Percentiles rank a stretch among this genome's conserved stretches.
These are phyloP conservation scores for Synanceia verrucosa DNA, from an alignment of 2,797 vertebrate species.

Conservation along the genomic window DNA sequence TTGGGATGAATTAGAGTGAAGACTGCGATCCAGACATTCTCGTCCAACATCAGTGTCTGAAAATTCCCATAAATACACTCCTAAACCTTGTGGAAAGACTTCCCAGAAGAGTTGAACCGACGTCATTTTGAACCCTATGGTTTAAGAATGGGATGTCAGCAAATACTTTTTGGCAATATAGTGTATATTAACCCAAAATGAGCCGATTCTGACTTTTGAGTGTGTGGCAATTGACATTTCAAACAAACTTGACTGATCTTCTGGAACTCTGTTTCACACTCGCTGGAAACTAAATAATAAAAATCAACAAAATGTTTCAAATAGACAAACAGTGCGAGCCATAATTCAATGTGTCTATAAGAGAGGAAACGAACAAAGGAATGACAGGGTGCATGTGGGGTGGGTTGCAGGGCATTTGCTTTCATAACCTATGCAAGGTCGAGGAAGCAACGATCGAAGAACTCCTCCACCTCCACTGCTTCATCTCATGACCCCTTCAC, in stretches of 20 bases:
- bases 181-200: not conserved
- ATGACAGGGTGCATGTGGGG: conserved; percentile 10
- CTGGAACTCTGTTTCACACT: not conserved
- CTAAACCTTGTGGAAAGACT: no score
- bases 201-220: not conserved
- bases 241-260: not conserved
- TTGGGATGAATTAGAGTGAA: no score
- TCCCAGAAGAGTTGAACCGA: no score
- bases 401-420: conserved; percentile 22
- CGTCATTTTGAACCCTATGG: no score
- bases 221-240: not conserved
- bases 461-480: conserved; percentile 34
- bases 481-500: conserved; percentile 60
- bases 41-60: no score
- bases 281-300: conserved; percentile 7
- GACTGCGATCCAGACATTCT: no score
- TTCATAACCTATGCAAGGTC: conserved; percentile 52
- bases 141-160: no score
- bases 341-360: not conserved
- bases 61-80: no score
- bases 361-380: not conserved
- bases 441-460: conserved; percentile 44
- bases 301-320: conserved; percentile 14
- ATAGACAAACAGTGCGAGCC: not conserved
- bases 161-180: no score